Evolutionary conservation across 2,113 vertebrate species (phyloP).

Genomic region (Oreochromis aureus): DNA sequence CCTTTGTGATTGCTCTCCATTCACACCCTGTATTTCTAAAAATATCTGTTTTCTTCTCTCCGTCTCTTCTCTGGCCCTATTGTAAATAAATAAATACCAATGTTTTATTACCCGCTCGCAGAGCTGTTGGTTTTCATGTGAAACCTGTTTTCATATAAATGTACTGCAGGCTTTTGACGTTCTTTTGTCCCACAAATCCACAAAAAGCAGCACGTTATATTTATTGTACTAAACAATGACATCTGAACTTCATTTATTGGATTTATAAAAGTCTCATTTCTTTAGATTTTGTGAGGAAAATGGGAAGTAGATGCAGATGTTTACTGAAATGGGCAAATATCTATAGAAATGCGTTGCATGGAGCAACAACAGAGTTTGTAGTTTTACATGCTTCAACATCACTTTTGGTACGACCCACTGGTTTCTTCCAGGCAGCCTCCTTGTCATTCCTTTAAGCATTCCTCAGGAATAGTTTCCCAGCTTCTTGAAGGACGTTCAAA

Average conservation of each 20-base stretch:
- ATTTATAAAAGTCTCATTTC: background rate
- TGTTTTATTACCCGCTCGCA: constrained; percentile 34
- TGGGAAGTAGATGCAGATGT: background rate
- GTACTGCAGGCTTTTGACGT: background rate
- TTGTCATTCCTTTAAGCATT: background rate
- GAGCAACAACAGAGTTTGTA: background rate
- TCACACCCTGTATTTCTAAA: constrained; percentile 15
- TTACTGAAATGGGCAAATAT: background rate
- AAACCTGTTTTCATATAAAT: constrained; percentile 33
- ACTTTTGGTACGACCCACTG: background rate
- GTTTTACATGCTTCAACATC: background rate
- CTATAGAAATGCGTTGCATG: background rate
- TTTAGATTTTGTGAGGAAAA: background rate
- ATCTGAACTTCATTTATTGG: background rate
- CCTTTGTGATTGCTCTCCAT: constrained; percentile 50
- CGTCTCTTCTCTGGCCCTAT: constrained; percentile 29
- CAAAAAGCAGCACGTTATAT: background rate
- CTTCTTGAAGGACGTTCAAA: background rate
- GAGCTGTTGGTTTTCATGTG: constrained; percentile 28
- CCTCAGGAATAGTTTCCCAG: background rate
- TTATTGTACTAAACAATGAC: background rate
- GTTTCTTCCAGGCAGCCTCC: background rate
- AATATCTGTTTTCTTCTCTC: constrained; percentile 38
- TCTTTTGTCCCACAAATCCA: background rate
- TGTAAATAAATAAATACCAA: constrained; percentile 48